Evolutionary conservation across 2,113 vertebrate genomes (phyloP), one percentile per base, ranked within the genome.

Genomic region (Tachuris rubrigastra): DNA sequence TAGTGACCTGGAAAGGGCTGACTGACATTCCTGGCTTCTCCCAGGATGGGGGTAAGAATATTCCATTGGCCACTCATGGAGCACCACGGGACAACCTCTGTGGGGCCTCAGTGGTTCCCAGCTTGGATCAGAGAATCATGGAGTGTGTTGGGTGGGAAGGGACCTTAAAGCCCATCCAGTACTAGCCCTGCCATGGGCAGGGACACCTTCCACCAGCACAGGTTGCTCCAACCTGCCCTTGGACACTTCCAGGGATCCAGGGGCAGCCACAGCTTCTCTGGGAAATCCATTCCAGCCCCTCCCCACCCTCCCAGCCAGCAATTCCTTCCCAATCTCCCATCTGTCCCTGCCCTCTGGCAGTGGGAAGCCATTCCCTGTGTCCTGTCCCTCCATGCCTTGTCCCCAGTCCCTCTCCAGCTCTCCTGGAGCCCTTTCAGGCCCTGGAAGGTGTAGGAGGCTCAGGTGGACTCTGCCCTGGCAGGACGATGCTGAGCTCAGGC

Each of bases 401-500:
- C n/a, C n/a, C n/a, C n/a, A n/a, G n/a, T n/a, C n/a, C n/a, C n/a
- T n/a, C n/a, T n/a, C 59, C 59, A 62, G 59, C 59, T 62, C 59
- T 62, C 59, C 59, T 28, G 60, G 60, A 63, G 25, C 60, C 37
- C 37, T 27, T 41, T 28, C 6, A 11, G 24, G 59, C 24, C 4
- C 59, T 37, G 59, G 24, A 23, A 58, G 49, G 5, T 0, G 1
- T n/a, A 21, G 6, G 9, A 3, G 63, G 39, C 14, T 47, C 50
- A 22, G 12, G 1, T 15, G 13, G 60, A 19, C 35, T 41, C 56
- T 10, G 23, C 58, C 7, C 58, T 25, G 59, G 24, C 22, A 30
- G 53, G 47, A 18, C 0, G 2, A 31, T 27, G 2, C 55, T 22
- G 44, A 60, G 62, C 39, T 69, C 2, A 0, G 7, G 5, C 37